These are phyloP conservation scores for Laupala kohalensis DNA, from an alignment of 1,140 invertebrate genomes.

Conservation along the genomic window DNA sequence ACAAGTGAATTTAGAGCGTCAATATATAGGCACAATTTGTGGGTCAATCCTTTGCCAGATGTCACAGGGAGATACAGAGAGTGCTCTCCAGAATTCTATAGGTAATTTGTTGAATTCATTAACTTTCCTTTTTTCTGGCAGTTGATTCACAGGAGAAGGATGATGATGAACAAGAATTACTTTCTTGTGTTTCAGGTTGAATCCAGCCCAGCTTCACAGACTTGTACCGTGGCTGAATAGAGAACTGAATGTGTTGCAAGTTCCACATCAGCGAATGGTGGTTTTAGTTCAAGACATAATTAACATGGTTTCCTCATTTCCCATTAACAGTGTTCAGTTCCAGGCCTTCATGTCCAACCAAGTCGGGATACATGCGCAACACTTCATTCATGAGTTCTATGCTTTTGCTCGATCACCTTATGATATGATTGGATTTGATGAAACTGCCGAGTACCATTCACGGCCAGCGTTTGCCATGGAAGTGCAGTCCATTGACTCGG, in stretches of 20 bases:
- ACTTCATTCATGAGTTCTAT: slow-evolving; percentile 82
- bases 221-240: slow-evolving; percentile 78
- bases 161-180: too few relatives aligned
- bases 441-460: slow-evolving; percentile 29
- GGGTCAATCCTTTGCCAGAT: slow-evolving; percentile 50
- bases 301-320: slow-evolving; percentile 46
- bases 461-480: background rate
- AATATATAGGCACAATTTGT: slow-evolving; percentile 63
- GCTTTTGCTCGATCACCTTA: slow-evolving; percentile 74
- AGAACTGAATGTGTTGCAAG: slow-evolving; percentile 52
- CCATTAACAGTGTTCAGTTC: slow-evolving; percentile 63
- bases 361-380: slow-evolving; percentile 46
- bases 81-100: slow-evolving; percentile 57
- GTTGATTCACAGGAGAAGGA: too few relatives aligned
- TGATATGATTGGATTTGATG: slow-evolving; percentile 59
- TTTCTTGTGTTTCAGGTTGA: slow-evolving; percentile 43
- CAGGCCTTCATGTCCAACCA: slow-evolving; percentile 40
- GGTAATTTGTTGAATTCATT: slow-evolving; percentile 30
- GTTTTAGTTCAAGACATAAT: slow-evolving; percentile 49
- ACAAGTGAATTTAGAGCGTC: slow-evolving; percentile 41
- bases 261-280: background rate
- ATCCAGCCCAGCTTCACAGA: slow-evolving; percentile 64
- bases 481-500: background rate
- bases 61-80: slow-evolving; percentile 53
- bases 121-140: background rate